Evolutionary conservation across 1,140 invertebrate genomes (phyloP).

Genomic region (Bombus impatiens): DNA sequence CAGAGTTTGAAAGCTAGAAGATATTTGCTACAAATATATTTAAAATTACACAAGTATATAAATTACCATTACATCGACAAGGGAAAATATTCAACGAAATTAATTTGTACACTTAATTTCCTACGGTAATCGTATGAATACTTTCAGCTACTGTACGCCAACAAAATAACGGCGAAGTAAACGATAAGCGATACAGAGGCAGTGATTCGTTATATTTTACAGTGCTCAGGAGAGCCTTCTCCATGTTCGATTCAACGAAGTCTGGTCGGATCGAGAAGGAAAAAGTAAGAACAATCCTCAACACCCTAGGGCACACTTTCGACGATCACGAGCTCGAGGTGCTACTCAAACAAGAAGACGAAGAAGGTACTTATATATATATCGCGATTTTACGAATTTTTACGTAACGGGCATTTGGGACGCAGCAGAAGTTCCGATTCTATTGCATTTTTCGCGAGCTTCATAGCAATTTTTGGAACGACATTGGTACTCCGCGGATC

Average conservation of each 20-base stretch:
- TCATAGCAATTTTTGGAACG: constrained; percentile 20
- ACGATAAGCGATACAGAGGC: not conserved
- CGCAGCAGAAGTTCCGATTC: not conserved
- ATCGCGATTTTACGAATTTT: too few species aligned
- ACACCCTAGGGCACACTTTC: constrained; percentile 88
- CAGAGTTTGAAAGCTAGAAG: too few species aligned
- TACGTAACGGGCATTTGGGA: too few species aligned
- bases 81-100: too few species aligned
- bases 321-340: constrained; percentile 88
- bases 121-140: not conserved
- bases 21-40: too few species aligned
- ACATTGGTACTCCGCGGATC: not conserved
- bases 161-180: not conserved
- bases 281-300: constrained; percentile 89
- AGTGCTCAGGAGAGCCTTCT: constrained; percentile 88
- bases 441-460: not conserved
- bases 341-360: constrained; percentile 87
- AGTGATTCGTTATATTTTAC: constrained; percentile 42
- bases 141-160: too few species aligned
- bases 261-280: constrained; percentile 88
- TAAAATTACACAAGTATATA: too few species aligned
- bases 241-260: constrained; percentile 90
- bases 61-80: too few species aligned
- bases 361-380: constrained; percentile 83
- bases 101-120: not conserved